phyloP scores from a whole-genome alignment of 2,797 vertebrate genomes.

The Smutsia temminckii region DNA sequence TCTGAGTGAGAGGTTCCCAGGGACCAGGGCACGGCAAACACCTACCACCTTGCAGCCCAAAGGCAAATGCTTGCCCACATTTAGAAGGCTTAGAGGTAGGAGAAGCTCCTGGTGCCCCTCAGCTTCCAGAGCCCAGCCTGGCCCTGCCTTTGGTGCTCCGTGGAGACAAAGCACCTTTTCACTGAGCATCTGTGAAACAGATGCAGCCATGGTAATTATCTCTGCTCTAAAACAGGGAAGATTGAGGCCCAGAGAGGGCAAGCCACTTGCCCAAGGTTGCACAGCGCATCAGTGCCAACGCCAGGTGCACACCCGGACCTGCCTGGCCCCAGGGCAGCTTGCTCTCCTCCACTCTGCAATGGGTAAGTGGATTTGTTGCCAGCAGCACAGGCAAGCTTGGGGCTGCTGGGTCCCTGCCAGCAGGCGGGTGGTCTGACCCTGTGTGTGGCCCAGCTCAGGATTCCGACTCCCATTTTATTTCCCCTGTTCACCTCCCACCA shows the following conservation, averaged over 20 bases:
- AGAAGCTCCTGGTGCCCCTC: rapidly evolving
- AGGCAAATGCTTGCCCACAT: not conserved
- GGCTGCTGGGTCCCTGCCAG: not conserved
- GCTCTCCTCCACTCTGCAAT: not conserved
- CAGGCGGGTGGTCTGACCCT: not conserved
- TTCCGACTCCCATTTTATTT: not conserved
- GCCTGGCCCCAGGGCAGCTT: not conserved
- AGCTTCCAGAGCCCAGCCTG: not conserved
- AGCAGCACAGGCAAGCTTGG: not conserved
- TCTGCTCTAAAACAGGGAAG: not conserved
- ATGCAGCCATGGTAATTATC: not conserved
- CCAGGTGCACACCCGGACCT: not conserved
- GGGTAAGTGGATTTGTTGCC: not conserved
- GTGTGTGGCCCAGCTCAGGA: not conserved
- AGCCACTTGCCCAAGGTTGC: not conserved
- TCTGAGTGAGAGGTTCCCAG: not conserved
- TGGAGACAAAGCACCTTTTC: not conserved
- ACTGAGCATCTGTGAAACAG: not conserved
- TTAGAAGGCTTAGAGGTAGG: not conserved
- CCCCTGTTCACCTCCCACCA: no score
- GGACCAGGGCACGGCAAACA: no score
- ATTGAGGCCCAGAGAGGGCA: not conserved
- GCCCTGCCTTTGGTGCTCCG: not conserved
- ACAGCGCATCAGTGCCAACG: not conserved
- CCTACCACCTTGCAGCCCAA: not conserved